Evolutionary conservation across 2,888 invertebrate species (phyloP).

Genomic region (Protodeltote pygarga): DNA sequence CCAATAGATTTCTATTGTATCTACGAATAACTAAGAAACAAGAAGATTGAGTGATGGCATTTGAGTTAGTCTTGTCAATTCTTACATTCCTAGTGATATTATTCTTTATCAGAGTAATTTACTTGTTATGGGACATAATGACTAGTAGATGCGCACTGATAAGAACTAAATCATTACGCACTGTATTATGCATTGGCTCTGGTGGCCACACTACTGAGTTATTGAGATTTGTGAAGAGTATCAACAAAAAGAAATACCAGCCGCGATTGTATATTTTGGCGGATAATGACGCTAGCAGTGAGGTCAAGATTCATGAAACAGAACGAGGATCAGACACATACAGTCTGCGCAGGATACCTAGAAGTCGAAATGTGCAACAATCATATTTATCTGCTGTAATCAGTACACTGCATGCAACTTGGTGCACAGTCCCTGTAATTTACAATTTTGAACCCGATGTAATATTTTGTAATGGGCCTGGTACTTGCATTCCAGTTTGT

Average conservation of each 20-base stretch:
- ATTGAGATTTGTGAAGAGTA: constrained; percentile 89
- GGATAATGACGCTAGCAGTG: constrained; percentile 92
- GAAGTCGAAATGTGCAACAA: constrained; percentile 96
- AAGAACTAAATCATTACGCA: constrained; percentile 64
- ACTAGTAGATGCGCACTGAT: constrained; percentile 58
- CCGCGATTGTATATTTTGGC: constrained; percentile 94
- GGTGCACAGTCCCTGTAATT: constrained; percentile 90
- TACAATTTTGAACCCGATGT: constrained; percentile 91
- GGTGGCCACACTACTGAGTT: constrained; percentile 99
- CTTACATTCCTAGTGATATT: constrained; percentile 20
- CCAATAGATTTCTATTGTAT: no score
- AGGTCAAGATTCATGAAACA: constrained; percentile 87
- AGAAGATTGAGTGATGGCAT: constrained; percentile 13
- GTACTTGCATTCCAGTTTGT: constrained; percentile 98
- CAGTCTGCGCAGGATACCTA: constrained; percentile 89
- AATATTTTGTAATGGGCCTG: constrained; percentile 97
- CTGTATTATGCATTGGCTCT: constrained; percentile 90
- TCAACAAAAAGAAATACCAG: constrained; percentile 88
- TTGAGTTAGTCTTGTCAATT: constrained; percentile 1
- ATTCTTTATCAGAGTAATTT: constrained; percentile 54
- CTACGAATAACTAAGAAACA: background rate
- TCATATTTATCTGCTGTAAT: constrained; percentile 92
- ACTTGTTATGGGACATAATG: constrained; percentile 60
- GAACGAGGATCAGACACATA: constrained; percentile 76
- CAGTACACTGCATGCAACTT: constrained; percentile 91